Base-by-base conservation (phyloP, 2,797 vertebrate genomes). In the Lutjanus campechanus region DNA sequence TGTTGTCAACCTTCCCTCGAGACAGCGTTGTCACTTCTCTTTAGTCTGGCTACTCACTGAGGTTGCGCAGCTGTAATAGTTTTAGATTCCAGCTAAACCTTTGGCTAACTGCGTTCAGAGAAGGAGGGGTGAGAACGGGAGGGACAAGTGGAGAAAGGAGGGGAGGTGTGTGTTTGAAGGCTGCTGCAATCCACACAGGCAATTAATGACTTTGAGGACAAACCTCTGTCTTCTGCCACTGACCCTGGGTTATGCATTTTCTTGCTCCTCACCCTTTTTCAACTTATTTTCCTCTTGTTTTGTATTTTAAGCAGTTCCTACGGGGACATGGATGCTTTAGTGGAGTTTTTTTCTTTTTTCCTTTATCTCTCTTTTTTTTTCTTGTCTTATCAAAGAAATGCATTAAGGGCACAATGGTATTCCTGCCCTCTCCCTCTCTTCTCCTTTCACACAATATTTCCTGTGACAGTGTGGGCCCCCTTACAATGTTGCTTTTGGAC, bases 11-110 rank as follows among this genome's bases (percentile, higher is more conserved):
- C 94, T 95, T 93, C 91, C 94, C 91, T 69, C 67, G 91, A 92
- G 94, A 95, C 87, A 86, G 79, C 60, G 86, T 90, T 95, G 95
- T 96, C 95, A 96, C 93, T 95, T 95, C 91, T 92, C 59, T 89
- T 95, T 95, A 95, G 89, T 89, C 73, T 88, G 82, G 87, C 88
- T 73, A 75, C 82, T 87, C 86, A 81, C 87, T 73, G 86, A 88
- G 74, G 79, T 89, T 85, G 88, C 65, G 68, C 92, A 90, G 88
- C 91, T 89, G 90, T 94, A 95, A 95, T 94, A 87, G 93, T 88
- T 93, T 93, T 90, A 92, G 92, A 94, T 93, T 89, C 90, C 77
- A 90, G 94, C 94, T 81, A 94, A 95, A 94, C 92, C 90, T 84
- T 85, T 86, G 92, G 93, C 93, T 84, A 92, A 90, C 85, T 89